Conservation (phyloP, 2,888 invertebrate species). For the Aromia moschata region DNA sequence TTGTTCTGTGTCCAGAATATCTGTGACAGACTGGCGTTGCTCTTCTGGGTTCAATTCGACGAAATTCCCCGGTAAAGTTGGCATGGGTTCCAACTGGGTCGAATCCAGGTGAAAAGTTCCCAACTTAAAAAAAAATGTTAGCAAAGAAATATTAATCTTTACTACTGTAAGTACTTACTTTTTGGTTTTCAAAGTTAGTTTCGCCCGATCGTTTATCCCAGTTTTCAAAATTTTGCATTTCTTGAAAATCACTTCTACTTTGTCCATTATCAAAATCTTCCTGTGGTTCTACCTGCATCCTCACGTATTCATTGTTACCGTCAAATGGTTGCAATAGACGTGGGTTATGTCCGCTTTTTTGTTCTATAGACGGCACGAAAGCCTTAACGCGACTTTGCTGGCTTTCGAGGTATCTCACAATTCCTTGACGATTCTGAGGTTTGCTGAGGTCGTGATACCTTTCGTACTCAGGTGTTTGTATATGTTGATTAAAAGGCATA, state of each 20-base stretch:
- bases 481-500: not conserved
- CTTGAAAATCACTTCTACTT: no score
- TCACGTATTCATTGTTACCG: no score
- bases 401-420: conserved; percentile 29
- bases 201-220: not conserved
- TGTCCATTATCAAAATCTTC: no score
- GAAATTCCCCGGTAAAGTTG: conserved; percentile 4
- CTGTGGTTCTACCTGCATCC: no score
- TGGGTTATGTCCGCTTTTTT: not conserved
- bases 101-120: not conserved
- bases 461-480: conserved; percentile 16
- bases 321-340: no score
- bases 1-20: conserved; percentile 22
- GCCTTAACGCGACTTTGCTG: conserved; percentile 8
- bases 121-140: not conserved
- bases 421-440: conserved; percentile 31
- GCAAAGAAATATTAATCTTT: not conserved
- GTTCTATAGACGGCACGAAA: conserved; percentile 16
- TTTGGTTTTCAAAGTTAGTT: conserved; percentile 12
- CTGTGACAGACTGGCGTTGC: conserved; percentile 1
- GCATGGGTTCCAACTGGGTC: not conserved
- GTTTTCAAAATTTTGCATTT: not conserved
- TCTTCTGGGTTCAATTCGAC: not conserved
- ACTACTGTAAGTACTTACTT: not conserved
- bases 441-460: conserved; percentile 17